Base-by-base conservation (phyloP, 92 coral and sea anemone genomes). In the Umimayanthus kanabou region DNA sequence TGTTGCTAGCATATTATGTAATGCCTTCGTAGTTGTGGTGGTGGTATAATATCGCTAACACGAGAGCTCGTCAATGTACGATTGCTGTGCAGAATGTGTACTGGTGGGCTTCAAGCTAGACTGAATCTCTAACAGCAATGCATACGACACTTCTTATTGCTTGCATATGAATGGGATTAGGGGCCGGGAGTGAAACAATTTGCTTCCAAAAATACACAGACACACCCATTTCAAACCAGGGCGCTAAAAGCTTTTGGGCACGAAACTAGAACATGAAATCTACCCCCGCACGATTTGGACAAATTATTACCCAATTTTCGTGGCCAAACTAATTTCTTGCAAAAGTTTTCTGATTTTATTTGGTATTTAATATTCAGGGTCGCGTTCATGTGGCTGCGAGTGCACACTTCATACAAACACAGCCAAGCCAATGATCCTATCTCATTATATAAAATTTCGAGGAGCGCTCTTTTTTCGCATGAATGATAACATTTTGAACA, bases 121-220 rank as follows among this genome's bases (percentile, higher is more conserved):
- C 64, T 47, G 64, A 49, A 15, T 45, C 78, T 83, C 25, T 49
- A 83, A 83, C 37, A 83, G 78, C 77, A 70, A 16, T 70, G 87
- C 87, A 71, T 26, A 70, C 78, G 71, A 23, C 16, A 9, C 47
- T 26, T 43, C 25, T 45, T 69, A 83, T 42, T 91, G 71, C 92
- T 88, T 92, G 94, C 90, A 92, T 92, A 92, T 89, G 88, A 92
- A 89, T 89, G 74, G 92, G 94, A 86, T 92, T 89, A 86, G 74
- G 18, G 72, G 72, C 47, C 76, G 81, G 87, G 82, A 77, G 43
- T 61, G 37, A 55, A 90, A 89, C 89, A 85, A 89, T 88, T 88
- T 75, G 72, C 87, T 88, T 88, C 85, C 91, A 84, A 79, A 91
- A 85, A 73, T 88, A 85, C 81, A 80, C 77, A 73, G 89, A 58